phyloP scores from a whole-genome alignment of 2,888 invertebrate species.

The Lasioglossum figueresi region DNA sequence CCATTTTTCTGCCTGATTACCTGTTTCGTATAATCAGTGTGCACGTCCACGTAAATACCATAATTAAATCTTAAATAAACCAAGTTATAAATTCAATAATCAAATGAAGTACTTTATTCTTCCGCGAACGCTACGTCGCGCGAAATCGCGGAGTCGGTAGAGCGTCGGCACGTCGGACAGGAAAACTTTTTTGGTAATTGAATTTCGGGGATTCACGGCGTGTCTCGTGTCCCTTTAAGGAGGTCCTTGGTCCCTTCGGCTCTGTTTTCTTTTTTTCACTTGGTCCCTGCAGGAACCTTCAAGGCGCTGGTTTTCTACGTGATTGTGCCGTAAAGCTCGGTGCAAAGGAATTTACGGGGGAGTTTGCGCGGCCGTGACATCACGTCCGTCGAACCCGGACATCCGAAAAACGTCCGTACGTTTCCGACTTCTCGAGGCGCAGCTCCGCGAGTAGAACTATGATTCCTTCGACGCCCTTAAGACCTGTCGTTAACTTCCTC shows the following conservation, averaged over 20 bases:
- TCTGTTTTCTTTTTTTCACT: slow-evolving; percentile 30
- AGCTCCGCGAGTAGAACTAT: background rate
- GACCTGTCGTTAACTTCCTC: slow-evolving; percentile 25
- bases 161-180: slow-evolving; percentile 42
- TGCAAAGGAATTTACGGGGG: slow-evolving; percentile 55
- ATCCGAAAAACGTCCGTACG: slow-evolving; percentile 39
- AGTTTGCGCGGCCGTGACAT: slow-evolving; percentile 61
- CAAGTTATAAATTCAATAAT: too few relatives aligned
- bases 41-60: too few relatives aligned
- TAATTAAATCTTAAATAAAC: too few relatives aligned
- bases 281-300: slow-evolving; percentile 6
- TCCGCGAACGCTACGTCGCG: too few relatives aligned
- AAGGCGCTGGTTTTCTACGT: slow-evolving; percentile 69
- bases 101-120: too few relatives aligned
- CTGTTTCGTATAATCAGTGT: too few relatives aligned
- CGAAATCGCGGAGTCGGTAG: slow-evolving; percentile 10
- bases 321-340: slow-evolving; percentile 72
- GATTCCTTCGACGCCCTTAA: slow-evolving; percentile 3
- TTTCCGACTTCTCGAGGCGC: background rate
- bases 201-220: slow-evolving; percentile 43
- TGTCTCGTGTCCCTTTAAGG: slow-evolving; percentile 26
- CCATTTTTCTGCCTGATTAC: too few relatives aligned
- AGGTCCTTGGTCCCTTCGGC: background rate
- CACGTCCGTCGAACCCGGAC: slow-evolving; percentile 34
- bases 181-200: slow-evolving; percentile 52